Evolutionary conservation across 1,140 invertebrate genomes (phyloP).

Genomic region (Drosophila orena): DNA sequence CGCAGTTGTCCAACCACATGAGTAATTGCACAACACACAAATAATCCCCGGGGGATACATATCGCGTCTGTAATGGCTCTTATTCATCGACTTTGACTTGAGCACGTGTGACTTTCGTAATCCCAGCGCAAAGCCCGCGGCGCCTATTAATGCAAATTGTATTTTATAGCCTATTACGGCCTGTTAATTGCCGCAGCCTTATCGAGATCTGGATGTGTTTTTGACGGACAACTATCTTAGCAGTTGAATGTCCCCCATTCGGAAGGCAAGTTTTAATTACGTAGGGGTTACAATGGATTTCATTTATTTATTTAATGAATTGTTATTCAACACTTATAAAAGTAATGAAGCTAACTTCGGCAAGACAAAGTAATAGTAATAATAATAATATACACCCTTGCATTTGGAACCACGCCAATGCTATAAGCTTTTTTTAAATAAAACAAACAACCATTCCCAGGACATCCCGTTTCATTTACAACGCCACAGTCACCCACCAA

Average conservation of each 20-base stretch:
- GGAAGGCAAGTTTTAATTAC: no score
- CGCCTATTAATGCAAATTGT: constrained; percentile 54
- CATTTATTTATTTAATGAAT: no score
- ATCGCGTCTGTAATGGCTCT: constrained; percentile 21
- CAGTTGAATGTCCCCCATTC: background rate
- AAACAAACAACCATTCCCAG: no score
- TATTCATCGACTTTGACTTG: constrained; percentile 32
- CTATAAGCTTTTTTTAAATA: no score
- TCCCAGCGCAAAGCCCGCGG: constrained; percentile 19
- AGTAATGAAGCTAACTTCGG: no score
- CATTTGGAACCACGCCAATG: no score
- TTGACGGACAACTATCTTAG: constrained; percentile 5
- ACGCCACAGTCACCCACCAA: no score
- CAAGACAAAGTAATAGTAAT: no score
- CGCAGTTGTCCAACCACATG: constrained; percentile 12
- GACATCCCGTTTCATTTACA: no score
- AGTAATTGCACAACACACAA: constrained; percentile 54
- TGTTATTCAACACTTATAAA: no score
- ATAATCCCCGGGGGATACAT: constrained; percentile 36
- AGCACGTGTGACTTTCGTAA: constrained; percentile 47
- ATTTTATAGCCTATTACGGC: constrained; percentile 49
- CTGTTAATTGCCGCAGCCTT: constrained; percentile 55
- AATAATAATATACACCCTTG: no score
- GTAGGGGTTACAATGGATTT: no score
- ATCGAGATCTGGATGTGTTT: background rate